Base-by-base conservation (phyloP, 2,113 vertebrate species). In the Oxygymnocypris stewartii region DNA sequence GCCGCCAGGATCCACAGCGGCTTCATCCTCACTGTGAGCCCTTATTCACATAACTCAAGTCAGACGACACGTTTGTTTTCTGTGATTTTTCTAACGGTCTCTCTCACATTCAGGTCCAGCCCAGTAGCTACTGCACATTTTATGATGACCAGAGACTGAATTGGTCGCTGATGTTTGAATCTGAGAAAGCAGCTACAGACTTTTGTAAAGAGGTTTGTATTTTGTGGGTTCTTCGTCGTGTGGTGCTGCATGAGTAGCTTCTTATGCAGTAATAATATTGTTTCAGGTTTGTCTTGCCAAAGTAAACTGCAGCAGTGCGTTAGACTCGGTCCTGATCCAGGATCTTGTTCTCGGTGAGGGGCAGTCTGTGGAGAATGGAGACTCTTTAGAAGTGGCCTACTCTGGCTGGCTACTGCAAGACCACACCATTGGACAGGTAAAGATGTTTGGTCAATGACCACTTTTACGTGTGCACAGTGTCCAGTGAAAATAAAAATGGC, bases 111-210 rank as follows among this genome's bases (percentile, higher is more conserved):
- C 90, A 99, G 98, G 96, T 98, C 79, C 97, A 96, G 37, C 94
- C 94, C 76, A 97, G 96, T 93, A 97, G 97, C 90, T 99, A 99
- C 87, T 96, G 95, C 86, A 97, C 96, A 0, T 99, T 99, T 90
- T 99, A 99, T 23, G 98, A 99, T 82, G 98, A 99, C 85, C 97
- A 97, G 92, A 95, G 96, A 67, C 98, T 98, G 90, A 99, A 97
- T 93, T 99, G 98, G 98, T 99, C 97, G 9, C 92, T 99, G 85
- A 97, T 98, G 96, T 99, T 99, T 92, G 97, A 99, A 73, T 96
- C 96, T 0, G 97, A 99, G 84, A 96, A 97, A 73, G 91, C 93
- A 5, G 94, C 96, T 0, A 83, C 91, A 75, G 96, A 97, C 86
- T 99, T 99, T 92, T 95, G 95, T 89, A 99, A 96, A 87, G 96